Conservation (phyloP, 2,113 vertebrate species). For the Nyctibius bracteatus region DNA sequence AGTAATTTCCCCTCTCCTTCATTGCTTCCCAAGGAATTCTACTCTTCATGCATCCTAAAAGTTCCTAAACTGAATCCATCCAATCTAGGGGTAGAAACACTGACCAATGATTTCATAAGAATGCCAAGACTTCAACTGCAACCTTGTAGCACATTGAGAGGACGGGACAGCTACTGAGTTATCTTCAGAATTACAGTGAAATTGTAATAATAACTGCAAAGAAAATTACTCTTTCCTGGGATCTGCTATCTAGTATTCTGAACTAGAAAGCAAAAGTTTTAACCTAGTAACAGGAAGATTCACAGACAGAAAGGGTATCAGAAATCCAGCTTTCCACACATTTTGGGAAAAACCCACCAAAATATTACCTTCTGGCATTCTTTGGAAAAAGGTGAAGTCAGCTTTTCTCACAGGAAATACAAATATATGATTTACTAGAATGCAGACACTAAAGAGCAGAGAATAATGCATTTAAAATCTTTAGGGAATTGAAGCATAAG, state of each 20-base stretch:
- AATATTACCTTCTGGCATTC: neutral
- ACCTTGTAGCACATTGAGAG: neutral
- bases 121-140: neutral
- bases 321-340: neutral
- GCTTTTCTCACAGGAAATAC: neutral
- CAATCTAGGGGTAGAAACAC: neutral
- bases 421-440: neutral
- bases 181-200: neutral
- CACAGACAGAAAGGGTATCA: neutral
- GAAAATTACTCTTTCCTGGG: neutral
- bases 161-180: neutral
- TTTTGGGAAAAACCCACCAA: neutral
- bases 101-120: neutral
- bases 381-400: neutral
- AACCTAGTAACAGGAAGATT: neutral
- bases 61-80: neutral
- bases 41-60: neutral
- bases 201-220: neutral
- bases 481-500: neutral
- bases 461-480: neutral
- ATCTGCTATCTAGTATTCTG: neutral
- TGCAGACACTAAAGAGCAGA: neutral
- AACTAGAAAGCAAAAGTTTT: neutral
- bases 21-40: neutral
- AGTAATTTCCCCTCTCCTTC: neutral